These are phyloP conservation scores for Chironomus striatipennis DNA, from an alignment of 1,140 invertebrate genomes.

Conservation along the genomic window DNA sequence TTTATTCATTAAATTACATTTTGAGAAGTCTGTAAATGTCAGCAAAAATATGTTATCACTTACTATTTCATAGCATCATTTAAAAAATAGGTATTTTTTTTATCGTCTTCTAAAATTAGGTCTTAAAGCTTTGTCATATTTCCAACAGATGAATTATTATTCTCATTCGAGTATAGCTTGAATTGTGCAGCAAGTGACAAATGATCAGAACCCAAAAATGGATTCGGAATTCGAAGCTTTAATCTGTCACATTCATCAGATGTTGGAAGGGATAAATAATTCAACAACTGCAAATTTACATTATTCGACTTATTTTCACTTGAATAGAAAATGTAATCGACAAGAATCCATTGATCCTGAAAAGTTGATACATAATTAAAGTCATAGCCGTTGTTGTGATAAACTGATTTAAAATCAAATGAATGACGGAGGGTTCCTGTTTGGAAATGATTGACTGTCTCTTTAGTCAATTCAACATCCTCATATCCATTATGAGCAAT, in stretches of 20 bases:
- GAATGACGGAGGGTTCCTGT: conserved; percentile 45
- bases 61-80: too few species aligned
- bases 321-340: conserved; percentile 74
- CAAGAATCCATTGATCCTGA: conserved; percentile 67
- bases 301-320: conserved; percentile 26
- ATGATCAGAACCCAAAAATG: conserved; percentile 65
- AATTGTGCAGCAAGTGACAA: conserved; percentile 58
- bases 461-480: background rate
- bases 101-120: too few species aligned
- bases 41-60: too few species aligned
- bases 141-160: background rate
- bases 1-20: too few species aligned
- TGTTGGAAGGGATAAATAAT: conserved; percentile 54
- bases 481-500: background rate
- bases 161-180: background rate
- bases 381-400: conserved; percentile 31
- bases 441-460: conserved; percentile 35
- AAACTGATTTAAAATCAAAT: conserved; percentile 48
- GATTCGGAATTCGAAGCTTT: conserved; percentile 60
- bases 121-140: background rate
- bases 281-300: conserved; percentile 46
- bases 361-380: conserved; percentile 53
- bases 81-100: too few species aligned
- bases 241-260: conserved; percentile 46
- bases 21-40: too few species aligned